Evolutionary conservation across 2,113 vertebrate species (phyloP), one percentile per base, ranked within the genome.

Genomic region (Gracilinanus agilis): DNA sequence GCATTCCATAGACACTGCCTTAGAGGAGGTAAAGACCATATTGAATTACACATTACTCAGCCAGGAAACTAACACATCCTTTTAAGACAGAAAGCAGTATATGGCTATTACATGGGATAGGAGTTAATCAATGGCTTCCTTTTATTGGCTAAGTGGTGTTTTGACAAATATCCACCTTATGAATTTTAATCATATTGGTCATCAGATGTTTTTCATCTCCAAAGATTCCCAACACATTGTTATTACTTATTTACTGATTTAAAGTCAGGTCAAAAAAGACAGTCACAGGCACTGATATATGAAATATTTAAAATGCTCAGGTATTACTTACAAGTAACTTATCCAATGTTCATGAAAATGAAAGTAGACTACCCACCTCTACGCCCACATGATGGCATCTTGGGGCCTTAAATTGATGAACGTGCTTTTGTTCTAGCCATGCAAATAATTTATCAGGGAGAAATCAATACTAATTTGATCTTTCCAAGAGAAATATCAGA

Each of bases 401-500:
- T 29, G 89, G 92, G 91, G 92, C n/a, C 93, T 95, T 95, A 96
- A 97, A 92, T n/a, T 98, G 97, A 96, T 75, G 95, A 97, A 25
- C 61, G 53, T 93, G 91, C 96, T 96, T 96, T 91, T 89, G 95
- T 97, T 95, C 97, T 93, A 93, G 58, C 90, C 94, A 97, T 92
- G 96, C 94, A 98, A 97, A 97, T 97, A 44, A 96, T 94, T 92
- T 49, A 95, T 94, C 95, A 95, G 94, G 97, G n/a, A 75, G 25
- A 54, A 96, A 96, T 96, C 93, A 92, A 53, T 97, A 90, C 94
- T 91, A 97, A 95, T 95, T 94, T 98, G 4, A 95, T 96, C 97
- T 96, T 97, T 53, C 16, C 44, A 88, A 24, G 40, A 95, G 93
- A 96, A 44, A 94, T 88, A 90, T 44, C 89, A 34, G 3, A 4